Evolutionary conservation across 2,113 vertebrate genomes (phyloP).

Genomic region (Amia ocellicauda): DNA sequence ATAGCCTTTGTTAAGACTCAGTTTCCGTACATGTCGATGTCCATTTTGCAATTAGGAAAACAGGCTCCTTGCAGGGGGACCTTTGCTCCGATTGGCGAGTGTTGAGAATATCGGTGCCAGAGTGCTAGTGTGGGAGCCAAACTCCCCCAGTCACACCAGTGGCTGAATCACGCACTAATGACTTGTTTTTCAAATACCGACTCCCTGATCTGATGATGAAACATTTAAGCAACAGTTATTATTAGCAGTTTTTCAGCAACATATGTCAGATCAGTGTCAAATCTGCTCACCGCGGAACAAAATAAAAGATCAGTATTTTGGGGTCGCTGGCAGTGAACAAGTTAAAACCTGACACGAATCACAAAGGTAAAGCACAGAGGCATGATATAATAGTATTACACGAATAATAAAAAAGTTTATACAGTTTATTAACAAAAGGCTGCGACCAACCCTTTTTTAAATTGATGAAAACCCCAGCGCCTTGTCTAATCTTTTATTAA

Average conservation of each 20-base stretch:
- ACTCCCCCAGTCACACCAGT: constrained; percentile 41
- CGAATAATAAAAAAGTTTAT: constrained; percentile 14
- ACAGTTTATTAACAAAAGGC: constrained; percentile 25
- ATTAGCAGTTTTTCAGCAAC: neutral
- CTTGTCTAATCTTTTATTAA: constrained; percentile 46
- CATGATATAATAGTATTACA: neutral
- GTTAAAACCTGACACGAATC: neutral
- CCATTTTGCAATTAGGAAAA: constrained; percentile 68
- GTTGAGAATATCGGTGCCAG: constrained; percentile 34
- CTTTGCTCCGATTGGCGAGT: constrained; percentile 71
- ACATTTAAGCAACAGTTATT: constrained; percentile 14
- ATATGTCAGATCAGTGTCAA: neutral
- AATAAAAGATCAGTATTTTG: too few species aligned
- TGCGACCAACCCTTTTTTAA: too few species aligned
- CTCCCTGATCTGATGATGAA: constrained; percentile 35
- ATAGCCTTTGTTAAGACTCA: constrained; percentile 42
- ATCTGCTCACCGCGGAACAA: neutral
- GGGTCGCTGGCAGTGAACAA: neutral
- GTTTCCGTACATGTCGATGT: constrained; percentile 40
- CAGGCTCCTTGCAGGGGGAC: constrained; percentile 56
- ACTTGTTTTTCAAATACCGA: constrained; percentile 36
- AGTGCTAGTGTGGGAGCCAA: constrained; percentile 38
- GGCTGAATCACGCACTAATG: constrained; percentile 42
- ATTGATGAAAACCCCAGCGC: constrained; percentile 27
- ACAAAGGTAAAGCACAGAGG: neutral